Conservation (phyloP, 23 tunicate genomes). For the Clavelina lepadiformis region DNA sequence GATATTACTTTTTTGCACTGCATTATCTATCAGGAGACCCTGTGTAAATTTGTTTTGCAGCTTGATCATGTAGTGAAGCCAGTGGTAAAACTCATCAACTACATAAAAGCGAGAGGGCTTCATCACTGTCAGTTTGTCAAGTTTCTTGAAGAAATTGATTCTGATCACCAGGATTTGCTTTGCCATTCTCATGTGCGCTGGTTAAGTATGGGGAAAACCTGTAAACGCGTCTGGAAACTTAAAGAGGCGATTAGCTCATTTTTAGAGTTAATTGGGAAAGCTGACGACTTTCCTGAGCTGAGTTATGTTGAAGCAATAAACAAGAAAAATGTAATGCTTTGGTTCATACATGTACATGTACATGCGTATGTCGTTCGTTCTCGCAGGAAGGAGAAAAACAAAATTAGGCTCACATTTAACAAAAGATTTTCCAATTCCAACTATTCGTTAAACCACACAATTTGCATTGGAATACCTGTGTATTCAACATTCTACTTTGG, state of each 20-base stretch:
- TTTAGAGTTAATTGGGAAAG: slow-evolving; percentile 26
- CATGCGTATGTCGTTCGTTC: too few relatives aligned
- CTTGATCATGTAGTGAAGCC: slow-evolving; percentile 32
- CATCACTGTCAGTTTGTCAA: slow-evolving; percentile 19
- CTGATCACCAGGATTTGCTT: slow-evolving; percentile 29
- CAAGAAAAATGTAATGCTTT: too few relatives aligned
- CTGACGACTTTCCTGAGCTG: slow-evolving; percentile 22
- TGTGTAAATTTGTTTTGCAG: slow-evolving; percentile 20
- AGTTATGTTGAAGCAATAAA: too few relatives aligned
- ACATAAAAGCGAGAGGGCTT: slow-evolving; percentile 22
- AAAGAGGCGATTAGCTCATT: slow-evolving; percentile 20
- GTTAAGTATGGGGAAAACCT: slow-evolving; percentile 24
- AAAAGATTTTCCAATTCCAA: too few relatives aligned
- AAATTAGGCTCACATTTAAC: too few relatives aligned
- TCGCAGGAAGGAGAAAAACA: too few relatives aligned
- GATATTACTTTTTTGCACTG: slow-evolving; percentile 23
- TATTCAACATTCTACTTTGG: too few relatives aligned
- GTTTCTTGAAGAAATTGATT: slow-evolving; percentile 26
- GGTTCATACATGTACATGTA: too few relatives aligned
- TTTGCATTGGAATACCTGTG: too few relatives aligned
- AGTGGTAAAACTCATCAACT: slow-evolving; percentile 33
- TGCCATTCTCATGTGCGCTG: slow-evolving; percentile 34
- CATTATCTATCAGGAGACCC: slow-evolving; percentile 23
- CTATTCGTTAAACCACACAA: too few relatives aligned
- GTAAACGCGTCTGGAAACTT: slow-evolving; percentile 16